phyloP scores from a whole-genome alignment of 2,113 vertebrate species.

The Varanus komodoensis region DNA sequence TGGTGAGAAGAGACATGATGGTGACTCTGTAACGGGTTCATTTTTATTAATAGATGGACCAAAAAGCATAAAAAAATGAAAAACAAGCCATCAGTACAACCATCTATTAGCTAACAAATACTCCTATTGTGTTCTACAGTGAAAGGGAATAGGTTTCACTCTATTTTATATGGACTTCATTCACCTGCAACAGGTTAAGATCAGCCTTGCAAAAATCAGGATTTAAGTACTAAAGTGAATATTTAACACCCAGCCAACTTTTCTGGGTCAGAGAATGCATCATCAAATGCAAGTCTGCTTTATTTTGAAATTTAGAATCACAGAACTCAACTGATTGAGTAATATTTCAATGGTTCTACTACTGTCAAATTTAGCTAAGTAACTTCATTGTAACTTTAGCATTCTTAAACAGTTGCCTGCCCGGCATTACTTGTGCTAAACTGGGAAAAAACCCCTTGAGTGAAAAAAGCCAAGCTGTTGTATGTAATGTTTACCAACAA shows the following conservation, averaged over 20 bases:
- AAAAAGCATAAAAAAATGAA: constrained; percentile 95
- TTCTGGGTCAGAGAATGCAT: constrained; percentile 74
- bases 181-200: constrained; percentile 80
- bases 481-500: constrained; percentile 80
- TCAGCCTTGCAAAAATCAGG: constrained; percentile 78
- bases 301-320: constrained; percentile 68
- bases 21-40: constrained; percentile 99
- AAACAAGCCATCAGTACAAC: constrained; percentile 94
- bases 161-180: constrained; percentile 79
- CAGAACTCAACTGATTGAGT: constrained; percentile 69
- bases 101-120: constrained; percentile 87
- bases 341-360: constrained; percentile 63
- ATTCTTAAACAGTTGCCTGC: constrained; percentile 75
- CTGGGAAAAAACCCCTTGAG: constrained; percentile 67
- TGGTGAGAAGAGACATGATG: constrained; percentile 99
- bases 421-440: constrained; percentile 64
- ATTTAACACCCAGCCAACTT: constrained; percentile 71
- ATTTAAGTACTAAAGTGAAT: constrained; percentile 70
- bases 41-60: constrained; percentile 99
- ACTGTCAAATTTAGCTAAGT: constrained; percentile 63
- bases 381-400: constrained; percentile 69
- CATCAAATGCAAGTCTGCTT: constrained; percentile 74
- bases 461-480: constrained; percentile 79
- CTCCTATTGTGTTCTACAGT: constrained; percentile 80
- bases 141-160: constrained; percentile 78